Conservation (phyloP, 2,113 vertebrate species). For the Synodontis membranacea region DNA sequence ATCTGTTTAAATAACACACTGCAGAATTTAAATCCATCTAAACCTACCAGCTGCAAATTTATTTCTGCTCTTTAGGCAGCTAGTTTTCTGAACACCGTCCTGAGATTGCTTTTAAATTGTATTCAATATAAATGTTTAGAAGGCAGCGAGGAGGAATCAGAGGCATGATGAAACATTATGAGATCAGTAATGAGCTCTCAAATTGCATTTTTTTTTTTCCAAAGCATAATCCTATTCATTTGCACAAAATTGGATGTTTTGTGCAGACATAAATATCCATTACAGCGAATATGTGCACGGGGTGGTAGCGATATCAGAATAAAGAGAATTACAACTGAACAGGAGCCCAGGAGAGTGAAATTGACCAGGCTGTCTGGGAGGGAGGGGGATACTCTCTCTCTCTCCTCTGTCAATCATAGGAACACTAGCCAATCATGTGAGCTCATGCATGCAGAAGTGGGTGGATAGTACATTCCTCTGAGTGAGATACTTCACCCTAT, state of each 20-base stretch:
- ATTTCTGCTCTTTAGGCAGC: too few relatives aligned
- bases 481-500: too few relatives aligned
- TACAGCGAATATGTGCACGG: not conserved
- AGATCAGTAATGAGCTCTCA: constrained; percentile 14
- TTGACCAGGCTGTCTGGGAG: too few relatives aligned
- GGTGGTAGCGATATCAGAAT: not conserved
- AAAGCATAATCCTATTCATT: constrained; percentile 21
- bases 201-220: not conserved
- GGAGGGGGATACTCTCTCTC: too few relatives aligned
- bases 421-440: too few relatives aligned
- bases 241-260: constrained; percentile 20
- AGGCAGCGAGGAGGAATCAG: not conserved
- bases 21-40: too few relatives aligned
- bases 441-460: too few relatives aligned
- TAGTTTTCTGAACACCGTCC: not conserved
- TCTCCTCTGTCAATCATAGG: too few relatives aligned
- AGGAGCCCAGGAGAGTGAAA: not conserved
- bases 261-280: not conserved
- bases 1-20: too few relatives aligned
- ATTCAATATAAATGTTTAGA: not conserved
- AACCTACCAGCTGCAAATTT: too few relatives aligned
- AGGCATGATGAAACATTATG: constrained; percentile 2
- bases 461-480: too few relatives aligned
- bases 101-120: constrained; percentile 31
- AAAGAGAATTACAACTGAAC: not conserved